phyloP scores from a whole-genome alignment of 2,797 vertebrate species.

The Cynopterus sphinx region DNA sequence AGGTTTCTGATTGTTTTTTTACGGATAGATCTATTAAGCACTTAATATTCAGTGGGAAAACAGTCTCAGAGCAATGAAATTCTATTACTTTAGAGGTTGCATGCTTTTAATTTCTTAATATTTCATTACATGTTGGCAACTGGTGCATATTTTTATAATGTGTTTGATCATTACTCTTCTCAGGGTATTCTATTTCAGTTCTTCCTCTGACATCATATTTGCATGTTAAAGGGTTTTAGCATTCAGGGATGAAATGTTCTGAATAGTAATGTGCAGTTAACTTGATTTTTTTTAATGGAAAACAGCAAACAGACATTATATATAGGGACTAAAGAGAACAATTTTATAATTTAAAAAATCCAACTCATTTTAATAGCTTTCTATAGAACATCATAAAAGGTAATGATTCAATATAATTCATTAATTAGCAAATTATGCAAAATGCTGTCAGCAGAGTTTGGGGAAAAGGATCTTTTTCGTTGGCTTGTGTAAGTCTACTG shows the following conservation, averaged over 20 bases:
- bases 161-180: conserved; percentile 77
- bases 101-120: conserved; percentile 80
- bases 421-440: conserved; percentile 81
- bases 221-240: conserved; percentile 76
- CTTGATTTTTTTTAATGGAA: conserved; percentile 74
- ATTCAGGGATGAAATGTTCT: conserved; percentile 78
- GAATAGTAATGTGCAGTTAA: conserved; percentile 79
- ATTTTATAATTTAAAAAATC: conserved; percentile 64
- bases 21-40: conserved; percentile 72
- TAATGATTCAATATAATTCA: conserved; percentile 79
- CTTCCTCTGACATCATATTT: conserved; percentile 79
- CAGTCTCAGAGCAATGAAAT: conserved; percentile 77
- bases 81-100: conserved; percentile 79
- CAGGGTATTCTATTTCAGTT: conserved; percentile 75
- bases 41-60: conserved; percentile 80
- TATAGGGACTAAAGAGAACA: conserved; percentile 67
- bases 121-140: conserved; percentile 77
- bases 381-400: conserved; percentile 76
- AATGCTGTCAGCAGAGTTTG: conserved; percentile 77
- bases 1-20: conserved; percentile 71
- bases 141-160: conserved; percentile 71
- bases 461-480: conserved; percentile 74
- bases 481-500: conserved; percentile 79
- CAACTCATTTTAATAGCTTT: conserved; percentile 70
- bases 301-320: conserved; percentile 72